Evolutionary conservation across 2,888 invertebrate species (phyloP).

Genomic region (Lithosia quadra): DNA sequence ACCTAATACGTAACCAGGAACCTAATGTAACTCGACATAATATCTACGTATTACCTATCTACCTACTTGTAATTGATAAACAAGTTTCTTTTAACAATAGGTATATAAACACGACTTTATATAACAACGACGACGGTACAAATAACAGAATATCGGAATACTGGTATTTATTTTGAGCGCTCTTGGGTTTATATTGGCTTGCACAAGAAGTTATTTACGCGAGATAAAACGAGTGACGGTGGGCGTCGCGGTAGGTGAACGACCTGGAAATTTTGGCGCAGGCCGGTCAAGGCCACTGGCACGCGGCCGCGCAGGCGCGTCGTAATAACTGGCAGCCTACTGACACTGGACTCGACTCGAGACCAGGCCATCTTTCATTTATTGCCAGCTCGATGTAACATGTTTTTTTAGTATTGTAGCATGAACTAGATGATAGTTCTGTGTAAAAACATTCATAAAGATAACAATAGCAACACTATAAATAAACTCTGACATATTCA

Average conservation of each 20-base stretch:
- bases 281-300: constrained; percentile 84
- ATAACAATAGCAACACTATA: not conserved
- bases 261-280: constrained; percentile 87
- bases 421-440: constrained; percentile 2
- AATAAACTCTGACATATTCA: not conserved
- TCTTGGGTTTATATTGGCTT: constrained; percentile 62
- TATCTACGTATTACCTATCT: constrained; percentile 58
- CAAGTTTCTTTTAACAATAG: constrained; percentile 80
- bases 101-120: constrained; percentile 79
- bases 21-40: constrained; percentile 60
- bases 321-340: constrained; percentile 56
- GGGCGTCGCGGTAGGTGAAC: constrained; percentile 82
- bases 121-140: constrained; percentile 68
- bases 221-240: constrained; percentile 82
- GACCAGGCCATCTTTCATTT: constrained; percentile 8
- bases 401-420: not conserved
- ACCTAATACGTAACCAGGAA: constrained; percentile 46
- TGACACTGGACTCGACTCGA: constrained; percentile 37
- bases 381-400: constrained; percentile 7
- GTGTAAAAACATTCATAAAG: not conserved
- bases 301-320: constrained; percentile 70
- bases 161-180: constrained; percentile 40
- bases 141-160: constrained; percentile 37
- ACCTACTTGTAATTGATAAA: constrained; percentile 78
- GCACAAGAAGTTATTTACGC: constrained; percentile 68